Base-by-base conservation (phyloP, 2,113 vertebrate species). In the Ploceus nigricollis region DNA sequence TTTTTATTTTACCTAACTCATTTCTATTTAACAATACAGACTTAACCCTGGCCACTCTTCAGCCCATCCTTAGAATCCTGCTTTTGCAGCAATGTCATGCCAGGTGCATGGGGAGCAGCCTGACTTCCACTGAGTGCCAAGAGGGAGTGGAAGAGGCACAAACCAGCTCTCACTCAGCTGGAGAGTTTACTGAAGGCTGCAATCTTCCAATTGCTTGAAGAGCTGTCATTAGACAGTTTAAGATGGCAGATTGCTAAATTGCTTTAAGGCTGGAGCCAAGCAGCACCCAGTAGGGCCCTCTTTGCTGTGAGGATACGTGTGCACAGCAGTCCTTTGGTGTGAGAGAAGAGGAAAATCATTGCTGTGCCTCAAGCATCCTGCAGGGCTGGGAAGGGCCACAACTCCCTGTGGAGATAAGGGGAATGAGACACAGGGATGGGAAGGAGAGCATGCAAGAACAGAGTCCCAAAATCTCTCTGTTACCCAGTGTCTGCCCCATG, bases 191-290 rank as follows among this genome's bases (percentile, higher is more conserved):
- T 56, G 68, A 92, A 92, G 79, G 76, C 88, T 30, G 5, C 82
- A 94, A 92, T 97, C 95, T 96, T 96, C 93, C 92, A 81, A 87
- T 97, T 97, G 95, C 94, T 88, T 86, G 51, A 94, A 96, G 92
- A 94, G 95, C 83, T 96, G 90, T 95, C 92, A 95, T 96, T 96
- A 96, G 60, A 24, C 44, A 87, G 90, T 88, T 96, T 96, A 96
- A 95, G 92, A 95, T 92, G 82, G 72, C 68, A 96, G 94, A 95
- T 78, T 94, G 82, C 69, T 93, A 68, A 96, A 97, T 89, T 88
- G 80, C 76, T 89, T 56, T 16, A 64, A 77, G 40, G 63, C 53
- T 90, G 93, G 82, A 92, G 90, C 92, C 85, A 90, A 90, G 82
- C 82, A 89, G 79, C 47, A 37, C 79, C 91, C 57, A 88, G 44